Evolutionary conservation across 1,140 invertebrate species (phyloP), one percentile per base, ranked within the genome.

Genomic region (Meteorus sp.): DNA sequence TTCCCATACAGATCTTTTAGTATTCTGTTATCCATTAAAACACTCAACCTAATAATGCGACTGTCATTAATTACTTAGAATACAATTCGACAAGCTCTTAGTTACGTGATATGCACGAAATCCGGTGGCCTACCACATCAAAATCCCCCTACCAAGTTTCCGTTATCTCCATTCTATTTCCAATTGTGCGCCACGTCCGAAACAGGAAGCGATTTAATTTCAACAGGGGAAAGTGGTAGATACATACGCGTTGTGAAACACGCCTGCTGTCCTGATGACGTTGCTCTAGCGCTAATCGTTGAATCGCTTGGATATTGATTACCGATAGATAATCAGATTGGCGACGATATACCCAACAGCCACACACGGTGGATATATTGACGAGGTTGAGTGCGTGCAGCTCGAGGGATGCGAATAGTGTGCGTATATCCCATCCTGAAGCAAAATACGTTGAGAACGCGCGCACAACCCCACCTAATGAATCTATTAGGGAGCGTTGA

Each of bases 301-400:
- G 66, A 70, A 71, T 71, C 63, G 64, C 63, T 56, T 37, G 60
- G 65, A 65, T 71, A 74, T 74, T 74, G 70, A 71, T 72, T 71
- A 67, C 69, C 63, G 64, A 72, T 69, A 53, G 57, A 65, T 74
- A 74, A 74, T 74, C 59, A 66, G 68, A 70, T 72, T 71, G 71
- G 51, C n/a, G 41, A 13, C 53, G 48, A 58, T 58, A 62, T 67
- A 64, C 59, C 62, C 29, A 19, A 31, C 22, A 23, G 27, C 11
- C 27, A n/a, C 33, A 19, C 27, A n/a, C 43, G 60, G 56, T 62
- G 20, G 59, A 51, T 41, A 35, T 20, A 62, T 35, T 59, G 56
- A 62, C 54, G 56, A 61, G 62, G 60, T 66, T 54, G 62, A 65
- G 64, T 33, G 31, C 35, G 29, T 48, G 48, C 53, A 43, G 37